A percentile compares a stretch with the other conserved stretches of the same genome.
phyloP scores from a whole-genome alignment of 1,140 invertebrate genomes.

The Mactra quadrangularis region DNA sequence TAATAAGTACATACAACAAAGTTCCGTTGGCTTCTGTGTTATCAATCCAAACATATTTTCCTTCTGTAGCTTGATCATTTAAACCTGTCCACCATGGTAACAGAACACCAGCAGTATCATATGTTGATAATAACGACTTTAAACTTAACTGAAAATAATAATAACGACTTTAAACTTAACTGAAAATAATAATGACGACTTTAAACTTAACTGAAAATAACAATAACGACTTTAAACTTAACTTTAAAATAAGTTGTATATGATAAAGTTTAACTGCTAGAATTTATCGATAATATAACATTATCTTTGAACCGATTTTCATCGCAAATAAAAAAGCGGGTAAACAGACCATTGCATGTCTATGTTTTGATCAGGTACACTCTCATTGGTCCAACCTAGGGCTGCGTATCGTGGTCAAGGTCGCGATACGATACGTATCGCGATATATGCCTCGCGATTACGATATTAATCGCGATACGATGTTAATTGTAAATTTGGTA shows the following conservation, averaged over 20 bases:
- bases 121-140: slow-evolving; percentile 3
- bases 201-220: slow-evolving; percentile 14
- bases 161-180: slow-evolving; percentile 13
- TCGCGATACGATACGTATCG: no score
- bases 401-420: no score
- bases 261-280: no score
- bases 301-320: no score
- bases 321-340: no score
- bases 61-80: slow-evolving; percentile 52
- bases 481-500: no score
- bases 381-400: no score
- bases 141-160: slow-evolving; percentile 25
- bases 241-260: slow-evolving; percentile 7
- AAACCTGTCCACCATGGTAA: slow-evolving; percentile 60
- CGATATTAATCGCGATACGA: no score
- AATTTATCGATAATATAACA: no score
- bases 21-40: slow-evolving; percentile 30
- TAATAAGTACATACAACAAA: slow-evolving; percentile 52
- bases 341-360: no score
- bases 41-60: slow-evolving; percentile 45
- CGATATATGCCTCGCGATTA: no score
- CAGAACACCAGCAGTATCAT: slow-evolving; percentile 18
- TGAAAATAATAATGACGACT: slow-evolving; percentile 4
- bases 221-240: slow-evolving; percentile 17
- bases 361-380: no score